Conservation (phyloP, 2,888 invertebrate genomes). For the Dromius quadrimaculatus region DNA sequence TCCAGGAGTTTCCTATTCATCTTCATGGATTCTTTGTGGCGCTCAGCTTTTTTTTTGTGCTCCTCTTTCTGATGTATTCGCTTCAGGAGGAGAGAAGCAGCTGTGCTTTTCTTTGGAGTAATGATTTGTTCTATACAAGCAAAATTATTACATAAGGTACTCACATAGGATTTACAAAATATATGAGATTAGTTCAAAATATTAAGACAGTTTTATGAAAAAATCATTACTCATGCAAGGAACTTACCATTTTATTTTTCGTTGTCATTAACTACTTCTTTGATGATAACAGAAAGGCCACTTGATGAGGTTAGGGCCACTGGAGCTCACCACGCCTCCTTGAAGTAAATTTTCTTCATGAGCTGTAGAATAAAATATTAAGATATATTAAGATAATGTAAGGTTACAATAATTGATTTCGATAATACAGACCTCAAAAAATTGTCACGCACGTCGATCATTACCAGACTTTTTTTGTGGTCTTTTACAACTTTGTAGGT, state of each 20-base stretch:
- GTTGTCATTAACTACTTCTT: neutral
- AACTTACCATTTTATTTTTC: neutral
- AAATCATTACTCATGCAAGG: neutral
- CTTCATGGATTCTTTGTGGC: conserved; percentile 55
- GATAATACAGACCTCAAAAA: neutral
- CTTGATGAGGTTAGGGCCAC: neutral
- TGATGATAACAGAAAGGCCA: neutral
- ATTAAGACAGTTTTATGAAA: neutral
- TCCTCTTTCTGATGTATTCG: conserved; percentile 54
- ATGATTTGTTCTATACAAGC: conserved; percentile 10
- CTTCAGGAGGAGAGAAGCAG: conserved; percentile 47
- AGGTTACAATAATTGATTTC: no score
- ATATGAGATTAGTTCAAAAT: neutral
- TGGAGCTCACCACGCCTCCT: neutral
- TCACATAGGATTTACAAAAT: neutral
- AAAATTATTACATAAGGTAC: no score
- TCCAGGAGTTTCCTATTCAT: conserved; percentile 53
- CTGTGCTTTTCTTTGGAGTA: conserved; percentile 8
- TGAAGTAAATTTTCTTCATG: neutral
- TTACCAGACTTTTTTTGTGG: conserved; percentile 2
- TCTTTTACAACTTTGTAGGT: neutral
- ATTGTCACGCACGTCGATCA: neutral
- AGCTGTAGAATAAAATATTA: neutral
- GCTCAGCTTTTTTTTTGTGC: conserved; percentile 53
- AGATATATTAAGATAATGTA: no score